Evolutionary conservation across 1,140 invertebrate genomes (phyloP), one percentile per base, ranked within the genome.

Genomic region (Linepithema humile): DNA sequence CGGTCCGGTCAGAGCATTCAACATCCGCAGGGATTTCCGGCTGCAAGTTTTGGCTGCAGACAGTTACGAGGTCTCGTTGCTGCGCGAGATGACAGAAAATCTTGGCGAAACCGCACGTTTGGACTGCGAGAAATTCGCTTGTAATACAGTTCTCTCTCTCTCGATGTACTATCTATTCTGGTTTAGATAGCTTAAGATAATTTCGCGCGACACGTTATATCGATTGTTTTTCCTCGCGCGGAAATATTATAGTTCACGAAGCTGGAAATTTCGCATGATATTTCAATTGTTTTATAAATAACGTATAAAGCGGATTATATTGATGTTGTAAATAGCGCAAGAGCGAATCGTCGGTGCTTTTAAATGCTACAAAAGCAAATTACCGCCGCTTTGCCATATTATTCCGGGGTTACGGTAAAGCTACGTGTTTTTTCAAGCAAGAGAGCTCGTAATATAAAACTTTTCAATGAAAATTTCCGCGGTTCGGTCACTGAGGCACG

Each of bases 301-400:
- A 15, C 26, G 35, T 23, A 1, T 12, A 40, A 55, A 70, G 17
- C 26, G 64, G 50, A 70, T 80, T 55, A 43, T 35, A 15, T 35
- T 17, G 26, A 26, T 35, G 10, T 1, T 48, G 72, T 62, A 67
- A 67, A 67, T 53, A 38, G 20, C 17, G 67, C 10, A n/a, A 78
- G 48, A 78, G 75, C 35, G 26, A 78, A 78, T 78, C 20, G 48
- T 50, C 60, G 32, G 10, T 3, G 29, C 0, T 29, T 60, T 60
- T 60, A 60, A 60, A 32, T 26, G 72, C 23, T 53, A 60, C 72
- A 35, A 75, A 62, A 48, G 72, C 40, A 23, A 75, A 75, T 75
- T 75, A 75, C 29, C 38, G n/a, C 20, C 15, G 20, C 48, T 70
- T 80, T 55, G 35, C n/a, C n/a, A 9, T 43, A 40, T 70, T 69